A percentile compares a stretch with the other conserved stretches of the same genome.
Conservation (phyloP, 2,113 vertebrate species). For the Manacus vitellinus region DNA sequence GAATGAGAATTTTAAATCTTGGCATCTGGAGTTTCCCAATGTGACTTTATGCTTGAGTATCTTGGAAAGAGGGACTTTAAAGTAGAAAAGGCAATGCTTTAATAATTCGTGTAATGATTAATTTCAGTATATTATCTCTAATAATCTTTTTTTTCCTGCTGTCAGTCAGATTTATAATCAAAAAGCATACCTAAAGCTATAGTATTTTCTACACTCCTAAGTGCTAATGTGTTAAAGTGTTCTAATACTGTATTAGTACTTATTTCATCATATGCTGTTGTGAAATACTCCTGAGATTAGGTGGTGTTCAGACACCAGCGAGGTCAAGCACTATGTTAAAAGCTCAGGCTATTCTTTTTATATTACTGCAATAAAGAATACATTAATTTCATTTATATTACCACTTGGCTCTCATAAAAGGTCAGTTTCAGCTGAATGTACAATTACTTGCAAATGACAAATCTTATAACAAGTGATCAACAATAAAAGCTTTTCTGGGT, state of each 20-base stretch:
- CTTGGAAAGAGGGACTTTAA: not conserved
- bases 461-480: slow-evolving; percentile 71
- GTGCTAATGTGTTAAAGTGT: slow-evolving; percentile 51
- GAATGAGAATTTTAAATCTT: slow-evolving; percentile 1
- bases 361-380: slow-evolving; percentile 72
- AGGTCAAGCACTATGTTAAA: slow-evolving; percentile 73
- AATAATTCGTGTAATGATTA: not conserved
- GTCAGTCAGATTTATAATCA: not conserved
- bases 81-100: not conserved
- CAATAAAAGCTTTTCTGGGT: slow-evolving; percentile 69
- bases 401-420: slow-evolving; percentile 75
- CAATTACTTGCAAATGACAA: slow-evolving; percentile 72
- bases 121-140: not conserved
- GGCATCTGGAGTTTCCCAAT: not conserved
- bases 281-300: slow-evolving; percentile 52
- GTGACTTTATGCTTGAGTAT: not conserved
- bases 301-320: slow-evolving; percentile 50
- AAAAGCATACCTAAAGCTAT: slow-evolving; percentile 22
- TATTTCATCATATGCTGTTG: slow-evolving; percentile 44
- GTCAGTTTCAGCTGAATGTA: slow-evolving; percentile 69
- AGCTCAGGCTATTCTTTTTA: slow-evolving; percentile 71
- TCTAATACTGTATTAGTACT: slow-evolving; percentile 48
- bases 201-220: slow-evolving; percentile 39
- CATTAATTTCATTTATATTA: slow-evolving; percentile 74
- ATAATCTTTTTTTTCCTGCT: not conserved